A percentile compares a stretch with the other conserved stretches of the same genome.
These are phyloP conservation scores for Empidonax traillii DNA, from an alignment of 2,113 vertebrate genomes.

Conservation along the genomic window DNA sequence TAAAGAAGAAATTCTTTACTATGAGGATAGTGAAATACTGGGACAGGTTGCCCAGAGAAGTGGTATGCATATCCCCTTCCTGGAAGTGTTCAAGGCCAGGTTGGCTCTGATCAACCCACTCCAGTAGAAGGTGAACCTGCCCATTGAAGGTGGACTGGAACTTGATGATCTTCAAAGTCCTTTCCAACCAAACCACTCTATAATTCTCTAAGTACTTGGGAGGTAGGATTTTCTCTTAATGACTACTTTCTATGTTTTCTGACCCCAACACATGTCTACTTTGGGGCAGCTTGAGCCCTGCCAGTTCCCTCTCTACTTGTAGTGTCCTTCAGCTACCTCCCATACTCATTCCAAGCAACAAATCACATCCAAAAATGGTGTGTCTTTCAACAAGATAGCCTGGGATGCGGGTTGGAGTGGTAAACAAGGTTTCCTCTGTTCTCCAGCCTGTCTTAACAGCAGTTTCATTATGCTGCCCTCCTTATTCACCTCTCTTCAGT, in stretches of 20 bases:
- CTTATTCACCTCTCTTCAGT: background rate
- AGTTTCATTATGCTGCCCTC: background rate
- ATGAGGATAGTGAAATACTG: background rate
- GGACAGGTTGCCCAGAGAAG: background rate
- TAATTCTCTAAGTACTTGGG: background rate
- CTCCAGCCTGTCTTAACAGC: background rate
- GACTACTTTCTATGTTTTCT: background rate
- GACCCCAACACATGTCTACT: rapidly evolving
- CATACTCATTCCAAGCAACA: background rate
- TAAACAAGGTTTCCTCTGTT: background rate
- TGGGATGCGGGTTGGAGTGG: background rate
- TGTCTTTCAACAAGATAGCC: background rate
- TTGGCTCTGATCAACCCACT: background rate
- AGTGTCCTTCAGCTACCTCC: background rate
- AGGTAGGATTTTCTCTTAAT: background rate
- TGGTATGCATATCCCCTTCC: background rate
- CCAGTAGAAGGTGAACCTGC: background rate
- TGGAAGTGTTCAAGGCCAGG: background rate
- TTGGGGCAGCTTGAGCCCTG: background rate
- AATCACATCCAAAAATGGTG: background rate
- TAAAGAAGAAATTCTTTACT: background rate
- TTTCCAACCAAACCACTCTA: background rate
- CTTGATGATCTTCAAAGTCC: background rate
- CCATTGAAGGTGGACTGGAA: background rate
- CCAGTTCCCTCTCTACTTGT: background rate